A percentile compares a stretch with the other conserved stretches of the same genome.
Conservation (phyloP, 2,113 vertebrate species). For the Fregata magnificens region DNA sequence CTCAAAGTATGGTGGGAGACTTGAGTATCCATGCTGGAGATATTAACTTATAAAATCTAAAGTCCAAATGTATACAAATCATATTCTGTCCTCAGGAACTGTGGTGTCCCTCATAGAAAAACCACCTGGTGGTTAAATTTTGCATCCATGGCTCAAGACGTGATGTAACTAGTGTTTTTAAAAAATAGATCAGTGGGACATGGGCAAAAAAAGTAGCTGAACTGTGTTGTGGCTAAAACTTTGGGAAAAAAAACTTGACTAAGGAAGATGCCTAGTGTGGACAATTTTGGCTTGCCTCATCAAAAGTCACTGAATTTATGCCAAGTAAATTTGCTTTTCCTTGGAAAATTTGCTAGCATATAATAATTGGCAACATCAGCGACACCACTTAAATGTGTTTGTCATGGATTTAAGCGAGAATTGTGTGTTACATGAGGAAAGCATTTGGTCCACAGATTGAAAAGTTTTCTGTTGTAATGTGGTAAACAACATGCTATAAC, state of each 20-base stretch:
- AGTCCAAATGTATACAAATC: not conserved
- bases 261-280: not conserved
- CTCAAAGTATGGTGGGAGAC: not conserved
- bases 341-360: not conserved
- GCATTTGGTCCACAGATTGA: not conserved
- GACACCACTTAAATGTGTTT: not conserved
- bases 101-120: not conserved
- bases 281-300: not conserved
- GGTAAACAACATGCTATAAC: not conserved
- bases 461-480: not conserved
- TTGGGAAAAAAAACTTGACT: not conserved
- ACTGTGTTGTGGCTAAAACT: not conserved
- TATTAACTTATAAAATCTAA: not conserved
- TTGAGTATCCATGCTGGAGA: not conserved
- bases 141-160: not conserved
- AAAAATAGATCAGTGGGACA: not conserved
- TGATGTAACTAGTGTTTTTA: not conserved
- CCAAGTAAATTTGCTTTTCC: not conserved
- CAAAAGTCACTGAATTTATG: not conserved
- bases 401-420: not conserved
- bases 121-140: not conserved
- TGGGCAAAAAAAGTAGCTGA: not conserved
- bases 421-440: not conserved
- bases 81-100: not conserved
- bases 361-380: not conserved